Conservation (phyloP, 2,888 invertebrate genomes). For the Laothoe populi region DNA sequence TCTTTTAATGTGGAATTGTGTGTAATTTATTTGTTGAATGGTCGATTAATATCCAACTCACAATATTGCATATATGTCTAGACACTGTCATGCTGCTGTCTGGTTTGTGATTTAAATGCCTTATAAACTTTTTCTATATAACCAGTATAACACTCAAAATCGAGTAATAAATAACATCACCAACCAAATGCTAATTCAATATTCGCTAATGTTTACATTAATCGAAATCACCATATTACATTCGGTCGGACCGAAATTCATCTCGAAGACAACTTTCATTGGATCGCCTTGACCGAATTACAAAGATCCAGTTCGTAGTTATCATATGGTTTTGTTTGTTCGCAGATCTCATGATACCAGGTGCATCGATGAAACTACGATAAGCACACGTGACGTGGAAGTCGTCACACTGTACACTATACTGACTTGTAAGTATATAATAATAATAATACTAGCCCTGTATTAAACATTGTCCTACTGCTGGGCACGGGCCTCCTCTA, state of each 20-base stretch:
- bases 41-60: no score
- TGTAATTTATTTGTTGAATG: no score
- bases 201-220: slow-evolving; percentile 15
- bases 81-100: no score
- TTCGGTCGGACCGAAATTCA: slow-evolving; percentile 3
- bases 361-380: slow-evolving; percentile 71
- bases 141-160: background rate
- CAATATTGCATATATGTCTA: no score
- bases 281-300: slow-evolving; percentile 19
- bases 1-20: no score
- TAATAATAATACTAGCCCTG: background rate
- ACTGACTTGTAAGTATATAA: slow-evolving; percentile 66
- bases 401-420: slow-evolving; percentile 72
- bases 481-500: no score
- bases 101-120: no score
- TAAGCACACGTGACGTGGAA: slow-evolving; percentile 54
- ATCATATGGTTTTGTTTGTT: slow-evolving; percentile 46
- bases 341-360: slow-evolving; percentile 63
- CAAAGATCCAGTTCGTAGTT: background rate
- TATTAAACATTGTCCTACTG: no score
- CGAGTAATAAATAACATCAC: background rate
- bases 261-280: slow-evolving; percentile 14
- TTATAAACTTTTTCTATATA: background rate
- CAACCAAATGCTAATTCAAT: slow-evolving; percentile 14
- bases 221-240: slow-evolving; percentile 10